A percentile compares a stretch with the other conserved stretches of the same genome.
Conservation (phyloP, 2,113 vertebrate genomes). For the Bubo bubo region DNA sequence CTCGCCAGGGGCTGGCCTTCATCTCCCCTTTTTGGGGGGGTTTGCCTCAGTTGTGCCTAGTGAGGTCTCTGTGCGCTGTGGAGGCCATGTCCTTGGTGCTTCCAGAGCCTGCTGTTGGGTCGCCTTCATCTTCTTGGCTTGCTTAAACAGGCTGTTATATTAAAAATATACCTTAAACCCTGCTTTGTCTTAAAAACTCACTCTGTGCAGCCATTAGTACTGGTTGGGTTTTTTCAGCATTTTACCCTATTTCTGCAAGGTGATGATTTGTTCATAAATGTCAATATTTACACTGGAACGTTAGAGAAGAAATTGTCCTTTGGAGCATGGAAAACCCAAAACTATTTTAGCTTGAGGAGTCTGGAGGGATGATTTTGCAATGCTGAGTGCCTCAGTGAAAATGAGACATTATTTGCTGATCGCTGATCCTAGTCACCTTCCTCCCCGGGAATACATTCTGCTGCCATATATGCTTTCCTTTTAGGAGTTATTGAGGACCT, state of each 20-base stretch:
- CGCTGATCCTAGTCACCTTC: neutral
- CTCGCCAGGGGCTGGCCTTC: fast-evolving
- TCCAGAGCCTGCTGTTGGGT: neutral
- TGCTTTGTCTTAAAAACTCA: neutral
- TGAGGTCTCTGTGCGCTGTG: neutral
- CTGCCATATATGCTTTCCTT: neutral
- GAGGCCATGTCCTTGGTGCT: fast-evolving
- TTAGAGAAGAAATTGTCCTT: neutral
- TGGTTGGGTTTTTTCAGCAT: neutral
- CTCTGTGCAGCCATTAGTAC: neutral
- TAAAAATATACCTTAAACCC: neutral
- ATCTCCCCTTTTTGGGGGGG: too few species aligned
- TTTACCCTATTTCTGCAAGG: neutral
- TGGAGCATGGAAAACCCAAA: neutral
- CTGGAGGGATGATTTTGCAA: neutral
- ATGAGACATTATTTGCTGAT: neutral
- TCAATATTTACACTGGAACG: neutral
- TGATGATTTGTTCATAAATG: neutral
- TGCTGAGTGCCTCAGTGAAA: neutral
- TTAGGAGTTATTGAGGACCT: neutral
- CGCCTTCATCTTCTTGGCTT: neutral
- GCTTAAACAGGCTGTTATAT: neutral
- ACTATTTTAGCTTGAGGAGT: neutral
- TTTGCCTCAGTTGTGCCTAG: fast-evolving
- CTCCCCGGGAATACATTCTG: neutral